Percentiles rank a stretch among this genome's conserved stretches.
Evolutionary conservation across 2,797 vertebrate species (phyloP).

Genomic region (Pachyuromys duprasi): DNA sequence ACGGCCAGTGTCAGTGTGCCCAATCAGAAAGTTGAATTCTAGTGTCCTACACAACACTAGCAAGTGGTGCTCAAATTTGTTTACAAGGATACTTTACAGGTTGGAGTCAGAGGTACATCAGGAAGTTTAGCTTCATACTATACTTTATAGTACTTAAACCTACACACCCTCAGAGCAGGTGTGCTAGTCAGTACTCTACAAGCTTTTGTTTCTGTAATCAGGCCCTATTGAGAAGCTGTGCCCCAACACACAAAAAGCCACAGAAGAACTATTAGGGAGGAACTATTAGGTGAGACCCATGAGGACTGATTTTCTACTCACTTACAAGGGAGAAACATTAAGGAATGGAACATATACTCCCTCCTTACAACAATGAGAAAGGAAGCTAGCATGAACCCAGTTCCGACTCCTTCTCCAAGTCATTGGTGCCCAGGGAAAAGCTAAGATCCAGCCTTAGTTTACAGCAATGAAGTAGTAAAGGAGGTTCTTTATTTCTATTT

Average conservation of each 20-base stretch:
- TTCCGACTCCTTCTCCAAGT: not conserved
- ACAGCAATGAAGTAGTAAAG: too few species aligned
- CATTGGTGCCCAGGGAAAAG: not conserved
- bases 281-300: not conserved
- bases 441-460: not conserved
- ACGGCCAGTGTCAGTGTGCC: not conserved
- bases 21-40: not conserved
- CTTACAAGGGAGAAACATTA: not conserved
- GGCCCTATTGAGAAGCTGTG: not conserved
- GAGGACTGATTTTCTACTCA: not conserved
- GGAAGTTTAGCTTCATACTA: not conserved
- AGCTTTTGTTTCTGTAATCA: not conserved
- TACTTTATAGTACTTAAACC: not conserved
- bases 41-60: not conserved
- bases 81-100: not conserved
- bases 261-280: not conserved
- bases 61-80: not conserved
- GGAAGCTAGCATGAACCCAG: not conserved
- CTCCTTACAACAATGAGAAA: not conserved
- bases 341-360: not conserved
- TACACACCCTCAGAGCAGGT: not conserved
- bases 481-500: not conserved
- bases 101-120: not conserved
- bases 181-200: not conserved
- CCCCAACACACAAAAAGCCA: not conserved